Evolutionary conservation across 2,888 invertebrate genomes (phyloP).

Genomic region (Drosophila merina): DNA sequence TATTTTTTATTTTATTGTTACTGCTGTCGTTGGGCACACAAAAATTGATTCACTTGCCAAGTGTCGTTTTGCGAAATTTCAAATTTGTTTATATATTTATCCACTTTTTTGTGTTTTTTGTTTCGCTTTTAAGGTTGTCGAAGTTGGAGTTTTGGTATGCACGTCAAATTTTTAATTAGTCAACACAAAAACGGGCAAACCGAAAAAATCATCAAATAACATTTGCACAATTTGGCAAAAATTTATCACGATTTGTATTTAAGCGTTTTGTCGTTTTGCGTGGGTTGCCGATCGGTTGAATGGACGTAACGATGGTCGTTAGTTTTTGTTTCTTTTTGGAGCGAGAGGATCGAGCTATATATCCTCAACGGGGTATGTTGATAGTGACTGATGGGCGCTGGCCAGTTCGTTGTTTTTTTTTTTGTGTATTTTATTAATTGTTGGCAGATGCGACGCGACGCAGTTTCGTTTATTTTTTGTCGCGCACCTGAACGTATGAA

Average conservation of each 20-base stretch:
- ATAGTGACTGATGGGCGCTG: constrained; percentile 53
- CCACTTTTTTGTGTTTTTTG: constrained; percentile 1
- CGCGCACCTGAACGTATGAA: no score
- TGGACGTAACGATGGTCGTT: constrained; percentile 63
- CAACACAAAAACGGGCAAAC: constrained; percentile 37
- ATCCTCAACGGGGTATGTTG: constrained; percentile 2
- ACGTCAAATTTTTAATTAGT: constrained; percentile 67
- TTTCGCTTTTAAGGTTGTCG: constrained; percentile 36
- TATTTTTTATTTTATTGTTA: constrained; percentile 13
- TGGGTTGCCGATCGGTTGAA: constrained; percentile 66
- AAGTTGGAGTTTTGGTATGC: constrained; percentile 48
- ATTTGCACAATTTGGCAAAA: constrained; percentile 75
- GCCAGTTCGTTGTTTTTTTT: constrained; percentile 67
- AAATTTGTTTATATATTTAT: constrained; percentile 4
- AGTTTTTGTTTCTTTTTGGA: constrained; percentile 7
- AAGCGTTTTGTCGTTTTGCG: constrained; percentile 60
- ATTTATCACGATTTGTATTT: constrained; percentile 72
- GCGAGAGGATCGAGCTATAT: constrained; percentile 14
- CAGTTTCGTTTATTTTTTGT: constrained; percentile 37
- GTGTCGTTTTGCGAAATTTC: constrained; percentile 33
- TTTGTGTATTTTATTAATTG: constrained; percentile 45
- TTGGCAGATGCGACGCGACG: constrained; percentile 40
- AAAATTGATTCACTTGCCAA: constrained; percentile 38
- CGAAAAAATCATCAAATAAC: constrained; percentile 46
- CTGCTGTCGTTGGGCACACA: constrained; percentile 29